phyloP scores from a whole-genome alignment of 2,113 vertebrate species.

The Pycnonotus jocosus region DNA sequence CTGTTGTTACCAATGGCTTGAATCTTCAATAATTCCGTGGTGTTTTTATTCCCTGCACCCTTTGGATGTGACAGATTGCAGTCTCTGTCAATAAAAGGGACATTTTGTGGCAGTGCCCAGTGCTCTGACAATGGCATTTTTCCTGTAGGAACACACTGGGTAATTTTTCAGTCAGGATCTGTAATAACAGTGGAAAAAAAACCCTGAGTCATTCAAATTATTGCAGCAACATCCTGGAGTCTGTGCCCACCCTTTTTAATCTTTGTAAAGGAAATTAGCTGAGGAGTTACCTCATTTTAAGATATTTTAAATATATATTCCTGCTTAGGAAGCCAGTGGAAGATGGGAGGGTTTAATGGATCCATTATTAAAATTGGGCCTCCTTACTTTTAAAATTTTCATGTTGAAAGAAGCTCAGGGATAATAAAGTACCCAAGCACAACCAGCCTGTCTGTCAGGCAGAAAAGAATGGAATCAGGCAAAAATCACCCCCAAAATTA shows the following conservation, averaged over 20 bases:
- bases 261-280: background rate
- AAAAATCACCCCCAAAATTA: background rate
- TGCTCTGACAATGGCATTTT: background rate
- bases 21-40: background rate
- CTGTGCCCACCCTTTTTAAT: background rate
- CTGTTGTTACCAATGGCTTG: background rate
- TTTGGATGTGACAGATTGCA: background rate
- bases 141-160: background rate
- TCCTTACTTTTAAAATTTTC: background rate
- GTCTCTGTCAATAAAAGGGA: background rate
- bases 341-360: background rate
- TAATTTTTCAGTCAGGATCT: background rate
- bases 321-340: background rate
- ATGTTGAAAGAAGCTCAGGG: background rate
- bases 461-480: background rate
- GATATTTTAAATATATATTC: background rate
- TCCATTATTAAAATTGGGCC: rapidly evolving
- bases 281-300: background rate
- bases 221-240: background rate
- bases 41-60: background rate
- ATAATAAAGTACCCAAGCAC: background rate
- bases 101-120: background rate
- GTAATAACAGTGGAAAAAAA: background rate
- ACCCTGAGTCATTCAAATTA: rapidly evolving
- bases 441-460: background rate